phyloP scores from a whole-genome alignment of 2,113 vertebrate genomes.

The Lanius ludovicianus region DNA sequence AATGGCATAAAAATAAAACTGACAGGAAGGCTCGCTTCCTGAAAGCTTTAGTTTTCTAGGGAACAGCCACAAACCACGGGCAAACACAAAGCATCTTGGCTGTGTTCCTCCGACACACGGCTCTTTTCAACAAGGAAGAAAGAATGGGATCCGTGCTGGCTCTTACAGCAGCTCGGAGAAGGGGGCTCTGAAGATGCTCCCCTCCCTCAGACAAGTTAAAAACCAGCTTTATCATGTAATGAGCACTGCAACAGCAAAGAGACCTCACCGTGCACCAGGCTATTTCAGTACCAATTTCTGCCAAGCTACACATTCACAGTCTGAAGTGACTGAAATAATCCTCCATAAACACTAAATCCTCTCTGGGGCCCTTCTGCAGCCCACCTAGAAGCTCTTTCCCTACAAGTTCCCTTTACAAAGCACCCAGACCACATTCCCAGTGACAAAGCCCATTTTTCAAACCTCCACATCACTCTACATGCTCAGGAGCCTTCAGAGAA shows the following conservation, averaged over 20 bases:
- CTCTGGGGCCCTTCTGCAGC: neutral
- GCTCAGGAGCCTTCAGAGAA: neutral
- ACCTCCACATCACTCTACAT: neutral
- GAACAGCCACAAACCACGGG: neutral
- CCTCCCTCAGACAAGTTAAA: neutral
- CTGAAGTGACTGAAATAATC: neutral
- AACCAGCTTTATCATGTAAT: neutral
- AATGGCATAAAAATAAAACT: neutral
- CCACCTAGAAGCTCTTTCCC: neutral
- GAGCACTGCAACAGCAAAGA: neutral
- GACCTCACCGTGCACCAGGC: neutral
- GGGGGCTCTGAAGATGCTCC: neutral
- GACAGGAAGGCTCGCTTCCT: constrained; percentile 26
- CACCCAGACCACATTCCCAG: neutral
- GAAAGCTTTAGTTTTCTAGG: neutral
- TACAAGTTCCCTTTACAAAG: neutral
- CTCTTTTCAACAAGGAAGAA: neutral
- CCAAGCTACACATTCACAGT: neutral
- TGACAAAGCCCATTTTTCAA: neutral
- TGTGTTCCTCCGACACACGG: neutral
- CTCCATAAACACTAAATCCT: neutral
- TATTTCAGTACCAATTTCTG: neutral
- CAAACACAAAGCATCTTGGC: neutral
- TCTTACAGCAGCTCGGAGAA: neutral
- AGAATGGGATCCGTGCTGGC: rapidly evolving